Evolutionary conservation across 2,797 vertebrate species (phyloP), one percentile per base, ranked within the genome.

Genomic region (Cygnus olor): DNA sequence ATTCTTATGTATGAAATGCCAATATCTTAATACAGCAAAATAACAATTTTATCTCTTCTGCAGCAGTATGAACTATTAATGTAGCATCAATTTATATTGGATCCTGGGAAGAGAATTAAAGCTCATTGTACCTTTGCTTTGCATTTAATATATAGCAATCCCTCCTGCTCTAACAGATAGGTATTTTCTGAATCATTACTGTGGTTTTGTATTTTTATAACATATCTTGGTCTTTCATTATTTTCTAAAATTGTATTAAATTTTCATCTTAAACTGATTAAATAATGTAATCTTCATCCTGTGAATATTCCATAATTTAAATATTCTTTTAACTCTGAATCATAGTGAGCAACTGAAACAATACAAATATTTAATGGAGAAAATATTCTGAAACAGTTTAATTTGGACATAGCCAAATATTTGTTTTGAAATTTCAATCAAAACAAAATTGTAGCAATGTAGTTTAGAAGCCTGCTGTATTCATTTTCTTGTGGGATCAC

Each of bases 41-140:
- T 9, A 82, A n/a, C 18, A 66, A 15, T 9, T 74, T 72, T 36
- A 36, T 91, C 38, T 85, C 54, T 80, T 77, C 51, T 54, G 71
- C 32, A 63, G 53, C 34, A 14, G 2, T n/a, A 45, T 85, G 60
- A 94, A 91, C 65, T 78, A 71, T 71, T 85, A 94, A 73, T 42
- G 28, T 20, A 20, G 36, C 25, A 74, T 82, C 49, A 74, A 80
- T 58, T 82, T 85, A 16, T 77, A 20, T 86, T 93, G 82, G 83
- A 77, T 74, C 63, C 53, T 30, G 10, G 36, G 51, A 27, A 89
- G 20, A 84, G 21, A 88, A 74, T 73, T 73, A 86, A 94, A 86
- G 80, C 71, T 96, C 78, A 66, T 17, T 63, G 40, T 53, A 93
- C 77, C 70, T 95, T 93, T 68, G 56, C 56, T 70, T 91, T 66